phyloP scores from a whole-genome alignment of 2,888 invertebrate species.

The Stegophylla sp. region DNA sequence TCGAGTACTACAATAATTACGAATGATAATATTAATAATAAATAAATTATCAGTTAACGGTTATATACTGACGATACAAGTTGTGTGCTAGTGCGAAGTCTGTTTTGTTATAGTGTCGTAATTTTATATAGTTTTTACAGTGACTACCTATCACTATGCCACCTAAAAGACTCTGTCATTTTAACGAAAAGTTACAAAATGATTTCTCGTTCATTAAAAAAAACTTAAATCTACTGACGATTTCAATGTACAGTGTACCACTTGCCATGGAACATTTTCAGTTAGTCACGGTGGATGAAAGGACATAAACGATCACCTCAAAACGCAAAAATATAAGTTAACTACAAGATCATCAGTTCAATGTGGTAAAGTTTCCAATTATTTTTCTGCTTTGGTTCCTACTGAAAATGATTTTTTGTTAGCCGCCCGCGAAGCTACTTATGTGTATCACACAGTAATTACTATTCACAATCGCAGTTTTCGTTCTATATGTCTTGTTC shows the following conservation, averaged over 20 bases:
- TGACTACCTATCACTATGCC: not conserved
- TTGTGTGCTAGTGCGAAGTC: too few relatives aligned
- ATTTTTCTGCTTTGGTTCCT: slow-evolving; percentile 9
- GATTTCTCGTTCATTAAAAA: slow-evolving; percentile 1
- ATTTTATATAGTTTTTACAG: not conserved
- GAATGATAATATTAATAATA: slow-evolving; percentile 11
- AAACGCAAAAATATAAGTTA: slow-evolving; percentile 12
- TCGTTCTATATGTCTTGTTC: slow-evolving; percentile 10
- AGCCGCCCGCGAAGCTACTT: slow-evolving; percentile 8
- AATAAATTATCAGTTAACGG: too few relatives aligned
- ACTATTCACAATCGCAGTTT: slow-evolving; percentile 13
- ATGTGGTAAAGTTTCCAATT: not conserved
- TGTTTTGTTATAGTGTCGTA: too few relatives aligned
- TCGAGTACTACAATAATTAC: slow-evolving; percentile 1
- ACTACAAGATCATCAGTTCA: slow-evolving; percentile 9
- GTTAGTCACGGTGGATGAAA: not conserved
- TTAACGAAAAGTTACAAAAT: too few relatives aligned
- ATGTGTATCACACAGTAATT: slow-evolving; percentile 9
- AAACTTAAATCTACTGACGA: slow-evolving; percentile 7
- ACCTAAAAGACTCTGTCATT: too few relatives aligned
- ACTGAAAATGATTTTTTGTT: slow-evolving; percentile 6
- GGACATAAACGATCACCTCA: slow-evolving; percentile 13
- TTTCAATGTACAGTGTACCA: slow-evolving; percentile 7
- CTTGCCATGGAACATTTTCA: slow-evolving; percentile 1
- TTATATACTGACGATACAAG: too few relatives aligned